Percentiles rank a stretch among this genome's conserved stretches.
Evolutionary conservation across 2,797 vertebrate species (phyloP).

Genomic region (Alectoris magna): DNA sequence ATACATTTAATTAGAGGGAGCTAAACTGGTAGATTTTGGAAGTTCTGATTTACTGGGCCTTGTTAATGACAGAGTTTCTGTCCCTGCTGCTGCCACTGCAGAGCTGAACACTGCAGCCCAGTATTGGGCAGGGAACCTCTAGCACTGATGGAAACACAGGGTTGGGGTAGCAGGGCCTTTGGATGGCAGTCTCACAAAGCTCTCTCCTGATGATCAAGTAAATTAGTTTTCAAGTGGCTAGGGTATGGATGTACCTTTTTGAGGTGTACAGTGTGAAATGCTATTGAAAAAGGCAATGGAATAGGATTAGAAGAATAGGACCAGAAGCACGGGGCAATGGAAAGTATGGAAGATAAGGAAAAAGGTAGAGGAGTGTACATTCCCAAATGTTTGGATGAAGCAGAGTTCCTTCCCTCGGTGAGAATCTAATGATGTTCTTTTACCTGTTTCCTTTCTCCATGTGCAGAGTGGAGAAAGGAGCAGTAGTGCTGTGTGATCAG

Average conservation of each 20-base stretch:
- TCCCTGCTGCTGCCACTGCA: not conserved
- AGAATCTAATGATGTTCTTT: not conserved
- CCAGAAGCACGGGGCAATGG: not conserved
- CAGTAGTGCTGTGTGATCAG: not conserved
- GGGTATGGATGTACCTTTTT: accelerated
- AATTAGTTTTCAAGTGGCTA: not conserved
- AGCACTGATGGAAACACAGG: accelerated
- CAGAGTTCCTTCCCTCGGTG: not conserved
- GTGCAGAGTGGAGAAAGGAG: not conserved
- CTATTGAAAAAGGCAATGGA: not conserved
- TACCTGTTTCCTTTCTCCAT: not conserved
- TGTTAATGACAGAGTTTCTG: slow-evolving; percentile 53
- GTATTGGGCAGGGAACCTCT: not conserved
- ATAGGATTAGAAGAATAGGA: not conserved
- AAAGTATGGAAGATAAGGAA: not conserved
- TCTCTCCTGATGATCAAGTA: not conserved
- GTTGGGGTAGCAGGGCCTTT: not conserved
- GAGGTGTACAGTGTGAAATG: not conserved
- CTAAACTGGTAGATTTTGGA: slow-evolving; percentile 71
- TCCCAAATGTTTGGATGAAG: not conserved
- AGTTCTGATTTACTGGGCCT: slow-evolving; percentile 69
- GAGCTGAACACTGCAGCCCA: not conserved
- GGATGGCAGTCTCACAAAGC: not conserved
- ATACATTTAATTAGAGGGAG: slow-evolving; percentile 82
- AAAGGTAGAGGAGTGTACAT: not conserved